These are phyloP conservation scores for Falco punctatus DNA, from an alignment of 2,113 vertebrate species.

Conservation along the genomic window DNA sequence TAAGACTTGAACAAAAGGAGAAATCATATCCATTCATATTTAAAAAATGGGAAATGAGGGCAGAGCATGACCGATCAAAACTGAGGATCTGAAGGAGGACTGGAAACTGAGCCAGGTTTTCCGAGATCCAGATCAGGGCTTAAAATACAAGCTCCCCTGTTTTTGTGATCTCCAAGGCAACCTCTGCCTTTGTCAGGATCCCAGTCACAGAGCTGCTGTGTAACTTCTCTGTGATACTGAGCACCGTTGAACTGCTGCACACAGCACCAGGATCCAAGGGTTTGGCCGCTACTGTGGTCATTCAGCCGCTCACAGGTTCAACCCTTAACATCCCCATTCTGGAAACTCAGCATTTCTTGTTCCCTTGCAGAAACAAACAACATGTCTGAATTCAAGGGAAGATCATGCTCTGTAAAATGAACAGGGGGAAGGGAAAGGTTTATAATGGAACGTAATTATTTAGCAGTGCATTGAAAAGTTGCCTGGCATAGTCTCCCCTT, in stretches of 20 bases:
- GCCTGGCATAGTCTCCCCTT: constrained; percentile 38
- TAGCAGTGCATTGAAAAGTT: not conserved
- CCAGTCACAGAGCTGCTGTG: not conserved
- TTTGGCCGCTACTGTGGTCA: rapidly evolving
- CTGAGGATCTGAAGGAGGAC: not conserved
- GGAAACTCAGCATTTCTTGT: not conserved
- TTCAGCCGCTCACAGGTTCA: not conserved
- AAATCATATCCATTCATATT: not conserved
- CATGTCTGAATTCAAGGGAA: not conserved
- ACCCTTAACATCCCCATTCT: not conserved
- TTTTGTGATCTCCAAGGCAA: not conserved
- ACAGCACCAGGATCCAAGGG: not conserved
- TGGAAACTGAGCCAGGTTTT: not conserved
- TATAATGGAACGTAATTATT: not conserved
- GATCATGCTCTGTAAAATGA: not conserved
- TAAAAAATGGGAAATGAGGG: not conserved
- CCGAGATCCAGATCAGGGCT: not conserved
- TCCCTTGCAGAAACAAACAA: not conserved
- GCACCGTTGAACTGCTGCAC: not conserved
- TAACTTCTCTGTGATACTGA: not conserved
- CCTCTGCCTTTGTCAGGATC: not conserved
- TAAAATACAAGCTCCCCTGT: not conserved
- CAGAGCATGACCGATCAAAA: not conserved
- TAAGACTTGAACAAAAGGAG: not conserved
- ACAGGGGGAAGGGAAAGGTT: not conserved